Evolutionary conservation across 2,888 invertebrate species (phyloP), one percentile per base, ranked within the genome.

Genomic region (Shargacucullia verbasci): DNA sequence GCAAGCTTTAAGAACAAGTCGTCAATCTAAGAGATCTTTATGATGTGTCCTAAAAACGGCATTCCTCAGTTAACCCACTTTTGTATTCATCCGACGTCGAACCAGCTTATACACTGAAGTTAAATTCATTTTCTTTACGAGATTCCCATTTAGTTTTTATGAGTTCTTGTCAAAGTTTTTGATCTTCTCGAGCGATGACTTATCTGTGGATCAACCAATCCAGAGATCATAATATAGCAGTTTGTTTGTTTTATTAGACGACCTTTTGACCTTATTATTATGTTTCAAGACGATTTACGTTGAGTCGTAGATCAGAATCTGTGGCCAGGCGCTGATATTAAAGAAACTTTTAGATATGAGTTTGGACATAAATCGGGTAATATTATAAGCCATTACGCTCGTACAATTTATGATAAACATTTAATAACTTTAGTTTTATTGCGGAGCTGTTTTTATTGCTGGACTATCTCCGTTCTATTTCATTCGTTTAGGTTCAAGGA

Each of bases 51-150:
- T 33, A 25, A 20, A 46, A 56, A 46, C 46, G 34, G 13, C n/a
- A 54, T 64, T 44, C 31, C 15, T 8, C 14, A 13, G n/a, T 52
- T 53, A 44, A 45, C 49, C 31, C 35, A 69, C 35, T 73, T 66
- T 29, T 14, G 59, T 53, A 70, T 70, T 74, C 71, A 62, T 74
- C 25, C 33, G 12, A 11, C 37, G 45, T 45, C 25, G 20, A 50
- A 56, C 33, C 47, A 55, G 44, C 37, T 47, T 71, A 61, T 43
- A 57, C n/a, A 49, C 33, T 46, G 49, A 74, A 70, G 71, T 70
- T 72, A 62, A 70, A 72, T 70, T 70, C 62, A 74, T 72, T 72
- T 66, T 57, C 59, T 72, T 72, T 57, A 66, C 52, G 75, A 74
- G 62, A 59, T 55, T 44, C 61, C 47, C 62, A 59, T 72, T 71